Conservation (phyloP, 1,140 invertebrate genomes). For the Drosophila bocki region DNA sequence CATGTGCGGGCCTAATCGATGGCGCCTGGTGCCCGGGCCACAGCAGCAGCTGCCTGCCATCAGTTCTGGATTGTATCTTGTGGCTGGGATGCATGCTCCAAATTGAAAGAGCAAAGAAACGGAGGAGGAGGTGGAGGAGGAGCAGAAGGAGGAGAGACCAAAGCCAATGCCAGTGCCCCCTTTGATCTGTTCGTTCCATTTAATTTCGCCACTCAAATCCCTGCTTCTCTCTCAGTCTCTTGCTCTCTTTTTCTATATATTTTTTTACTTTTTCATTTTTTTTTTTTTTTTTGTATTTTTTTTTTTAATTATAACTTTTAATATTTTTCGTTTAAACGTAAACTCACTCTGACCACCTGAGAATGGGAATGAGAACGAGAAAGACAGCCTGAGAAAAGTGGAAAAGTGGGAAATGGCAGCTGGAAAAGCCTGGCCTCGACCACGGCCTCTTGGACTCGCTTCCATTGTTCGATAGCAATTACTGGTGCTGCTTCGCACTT, state of each 20-base stretch:
- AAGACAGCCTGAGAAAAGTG: conserved; percentile 30
- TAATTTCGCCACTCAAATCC: conserved; percentile 27
- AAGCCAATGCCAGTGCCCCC: not conserved
- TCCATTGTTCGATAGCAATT: conserved; percentile 79
- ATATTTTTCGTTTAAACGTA: conserved; percentile 62
- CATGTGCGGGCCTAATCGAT: conserved; percentile 29
- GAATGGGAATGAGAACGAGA: conserved; percentile 17
- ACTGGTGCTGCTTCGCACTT: conserved; percentile 71
- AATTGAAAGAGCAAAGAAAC: conserved; percentile 8
- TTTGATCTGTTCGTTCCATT: conserved; percentile 22
- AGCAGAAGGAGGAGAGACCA: not conserved
- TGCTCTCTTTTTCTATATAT: not conserved
- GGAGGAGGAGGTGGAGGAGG: not conserved
- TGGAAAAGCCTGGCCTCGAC: conserved; percentile 28
- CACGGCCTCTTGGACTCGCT: conserved; percentile 11
- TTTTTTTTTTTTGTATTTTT: not conserved
- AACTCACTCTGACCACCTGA: conserved; percentile 29
- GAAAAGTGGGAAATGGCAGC: conserved; percentile 29
- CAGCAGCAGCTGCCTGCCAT: conserved; percentile 6
- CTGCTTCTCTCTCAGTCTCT: not conserved
- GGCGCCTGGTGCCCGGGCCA: conserved; percentile 11
- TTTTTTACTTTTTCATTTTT: not conserved
- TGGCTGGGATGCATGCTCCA: conserved; percentile 8
- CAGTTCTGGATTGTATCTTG: conserved; percentile 7
- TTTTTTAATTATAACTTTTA: conserved; percentile 79